Base-by-base conservation (phyloP, 1,140 invertebrate genomes). In the Hycleus phaleratus region DNA sequence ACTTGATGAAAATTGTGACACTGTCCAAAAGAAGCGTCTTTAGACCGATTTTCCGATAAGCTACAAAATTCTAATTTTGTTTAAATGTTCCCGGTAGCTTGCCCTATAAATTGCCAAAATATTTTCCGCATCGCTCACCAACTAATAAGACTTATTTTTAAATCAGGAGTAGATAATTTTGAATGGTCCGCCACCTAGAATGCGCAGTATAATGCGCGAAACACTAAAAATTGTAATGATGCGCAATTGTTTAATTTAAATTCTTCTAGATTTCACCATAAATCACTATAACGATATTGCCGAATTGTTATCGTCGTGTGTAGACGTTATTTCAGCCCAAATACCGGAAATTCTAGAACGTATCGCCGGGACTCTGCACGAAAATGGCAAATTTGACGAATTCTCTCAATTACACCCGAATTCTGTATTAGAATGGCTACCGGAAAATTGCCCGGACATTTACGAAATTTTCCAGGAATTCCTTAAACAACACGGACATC, bases 401-500 rank as follows among this genome's bases (percentile, higher is more conserved):
- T 87, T 87, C 69, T 68, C 73, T 9, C 63, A 69, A n/a, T 66
- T 80, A 12, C 64, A 80, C 2, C 68, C 78, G 0, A 71, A 81
- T 48, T 70, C 76, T 1, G 83, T 79, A 9, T 49, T 82, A 11
- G 46, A 75, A 10, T 88, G 83, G 84, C 67, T 90, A 2, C 67
- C 79, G 61, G 65, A 64, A 1, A 77, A 85, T 66, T 75, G 76
- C 39, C 76, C 79, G 3, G 57, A 74, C 52, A 73, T 80, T 4
- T 73, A 79, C 44, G 56, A 70, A 10, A 68, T 79, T 45, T 79
- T 87, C 26, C 61, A 76, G 2, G 60, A 73, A 3, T 89, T 92
- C 67, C 71, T 91, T n/a, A 61, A 80, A n/a, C 74, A 78, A 58
- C 85, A 91, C 67, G 89, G 88, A 1, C 85, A 91, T 71, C 78